Conservation (phyloP, 2,113 vertebrate species). For the Cyprinodon tularosa region DNA sequence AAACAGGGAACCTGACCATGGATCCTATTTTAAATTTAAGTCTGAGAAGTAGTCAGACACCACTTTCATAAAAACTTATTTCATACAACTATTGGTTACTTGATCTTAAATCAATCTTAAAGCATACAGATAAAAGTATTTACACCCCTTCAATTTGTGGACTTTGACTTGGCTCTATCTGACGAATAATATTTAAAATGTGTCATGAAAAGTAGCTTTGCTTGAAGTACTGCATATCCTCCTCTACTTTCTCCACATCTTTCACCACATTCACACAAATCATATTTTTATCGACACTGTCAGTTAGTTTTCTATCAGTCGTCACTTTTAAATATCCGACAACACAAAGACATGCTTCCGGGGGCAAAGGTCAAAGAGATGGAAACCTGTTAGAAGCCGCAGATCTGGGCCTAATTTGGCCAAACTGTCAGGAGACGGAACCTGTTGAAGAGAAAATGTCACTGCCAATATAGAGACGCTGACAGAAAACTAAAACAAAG, state of each 20-base stretch:
- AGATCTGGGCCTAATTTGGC: slow-evolving; percentile 38
- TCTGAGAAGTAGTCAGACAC: not conserved
- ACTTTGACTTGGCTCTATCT: too few species aligned
- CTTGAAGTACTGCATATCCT: not conserved
- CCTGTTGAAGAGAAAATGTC: slow-evolving; percentile 8
- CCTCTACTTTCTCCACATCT: slow-evolving; percentile 42
- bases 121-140: not conserved
- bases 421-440: slow-evolving; percentile 6
- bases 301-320: slow-evolving; percentile 70
- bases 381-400: slow-evolving; percentile 53
- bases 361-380: slow-evolving; percentile 69
- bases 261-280: slow-evolving; percentile 70
- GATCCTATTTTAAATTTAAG: not conserved
- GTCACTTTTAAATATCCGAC: slow-evolving; percentile 57
- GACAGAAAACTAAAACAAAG: not conserved
- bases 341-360: slow-evolving; percentile 57
- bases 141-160: not conserved
- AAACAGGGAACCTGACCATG: not conserved
- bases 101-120: not conserved
- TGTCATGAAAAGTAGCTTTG: too few species aligned
- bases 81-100: not conserved
- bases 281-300: slow-evolving; percentile 63
- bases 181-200: too few species aligned
- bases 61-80: not conserved
- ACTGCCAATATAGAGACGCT: not conserved